These are phyloP conservation scores for Nothocercus nigrocapillus DNA, from an alignment of 2,113 vertebrate genomes.

Conservation along the genomic window DNA sequence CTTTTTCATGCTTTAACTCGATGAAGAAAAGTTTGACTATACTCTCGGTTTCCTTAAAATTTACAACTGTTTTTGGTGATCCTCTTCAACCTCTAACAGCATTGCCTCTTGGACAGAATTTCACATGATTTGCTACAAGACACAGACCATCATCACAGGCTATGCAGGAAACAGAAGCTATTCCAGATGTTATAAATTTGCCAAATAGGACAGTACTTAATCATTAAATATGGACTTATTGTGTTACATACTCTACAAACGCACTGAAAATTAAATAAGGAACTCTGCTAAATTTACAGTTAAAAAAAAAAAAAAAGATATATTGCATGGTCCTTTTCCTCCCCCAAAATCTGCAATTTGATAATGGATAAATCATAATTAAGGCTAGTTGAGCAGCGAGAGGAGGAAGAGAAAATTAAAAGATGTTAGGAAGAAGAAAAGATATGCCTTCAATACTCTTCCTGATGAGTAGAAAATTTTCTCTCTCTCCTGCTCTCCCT, in stretches of 20 bases:
- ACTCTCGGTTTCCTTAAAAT: not conserved
- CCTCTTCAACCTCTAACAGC: not conserved
- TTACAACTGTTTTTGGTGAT: not conserved
- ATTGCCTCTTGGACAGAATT: not conserved
- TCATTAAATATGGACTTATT: not conserved
- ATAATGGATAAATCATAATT: not conserved
- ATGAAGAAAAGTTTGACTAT: not conserved
- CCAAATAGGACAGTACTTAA: not conserved
- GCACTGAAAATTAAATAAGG: not conserved
- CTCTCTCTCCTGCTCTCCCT: not conserved
- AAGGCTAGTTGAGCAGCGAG: not conserved
- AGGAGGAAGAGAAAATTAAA: not conserved
- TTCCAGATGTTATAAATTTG: not conserved
- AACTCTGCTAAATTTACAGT: not conserved
- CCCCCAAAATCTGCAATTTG: not conserved
- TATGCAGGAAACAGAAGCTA: not conserved
- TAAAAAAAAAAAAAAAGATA: not conserved
- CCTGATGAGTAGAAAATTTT: not conserved
- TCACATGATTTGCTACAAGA: not conserved
- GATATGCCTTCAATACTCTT: not conserved
- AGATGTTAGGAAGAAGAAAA: accelerated
- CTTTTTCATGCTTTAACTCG: not conserved
- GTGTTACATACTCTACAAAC: not conserved
- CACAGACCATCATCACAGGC: not conserved
- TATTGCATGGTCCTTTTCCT: not conserved